Evolutionary conservation across 1,140 invertebrate species (phyloP), one percentile per base, ranked within the genome.

Genomic region (Drosophila varians): DNA sequence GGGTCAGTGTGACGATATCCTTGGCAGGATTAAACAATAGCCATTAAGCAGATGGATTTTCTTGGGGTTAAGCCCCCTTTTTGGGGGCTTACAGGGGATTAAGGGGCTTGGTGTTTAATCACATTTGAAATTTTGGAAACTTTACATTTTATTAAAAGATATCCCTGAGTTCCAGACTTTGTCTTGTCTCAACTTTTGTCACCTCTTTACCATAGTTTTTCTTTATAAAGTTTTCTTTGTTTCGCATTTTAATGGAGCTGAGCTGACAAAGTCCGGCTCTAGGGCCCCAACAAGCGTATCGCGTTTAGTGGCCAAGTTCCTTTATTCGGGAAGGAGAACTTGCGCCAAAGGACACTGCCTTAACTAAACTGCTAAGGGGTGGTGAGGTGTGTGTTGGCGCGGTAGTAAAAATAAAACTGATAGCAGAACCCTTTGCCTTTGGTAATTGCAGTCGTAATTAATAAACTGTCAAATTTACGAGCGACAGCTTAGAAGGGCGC

Each of bases 391-490:
- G n/a, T 16, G 36, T 0, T 38, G 36, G 38, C 16, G 8, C 8
- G 38, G 38, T 8, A 31, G 36, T 42, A 43, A 43, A 14, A 34
- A 34, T 26, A 49, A 14, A 61, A 53, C 60, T 53, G 64, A 66
- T 66, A 66, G 36, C 25, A 34, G 61, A 56, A 31, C 25, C 53
- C 23, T 14, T 36, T 26, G 16, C 40, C 16, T 14, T 36, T 19
- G 16, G 36, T 66, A 68, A 68, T 68, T 68, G 64, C 38, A 52
- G 45, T 61, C 34, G 74, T 62, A 75, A 84, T 83, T 83, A 83
- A 84, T 75, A 78, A 74, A 84, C 71, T 84, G 74, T 60, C 79
- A 83, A 78, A 78, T 78, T 83, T 84, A 78, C 43, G 74, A 66
- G 47, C 43, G 18, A 5, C 36, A 43, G 73, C 68, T 79, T 57